Conservation (phyloP, 2,113 vertebrate genomes). For the Oncorhynchus keta region DNA sequence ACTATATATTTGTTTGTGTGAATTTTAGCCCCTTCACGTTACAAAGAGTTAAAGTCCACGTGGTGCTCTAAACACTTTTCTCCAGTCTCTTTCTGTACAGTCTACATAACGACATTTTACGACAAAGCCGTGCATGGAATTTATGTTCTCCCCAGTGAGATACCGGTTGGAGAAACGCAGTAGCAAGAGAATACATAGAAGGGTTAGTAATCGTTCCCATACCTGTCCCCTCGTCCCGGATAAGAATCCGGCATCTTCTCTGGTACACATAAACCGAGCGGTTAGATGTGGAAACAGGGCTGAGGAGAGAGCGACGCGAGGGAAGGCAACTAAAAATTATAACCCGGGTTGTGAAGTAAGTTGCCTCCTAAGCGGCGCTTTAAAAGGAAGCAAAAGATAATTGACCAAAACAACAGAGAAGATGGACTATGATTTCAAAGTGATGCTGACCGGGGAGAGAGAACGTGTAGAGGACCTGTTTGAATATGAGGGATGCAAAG, state of each 20-base stretch:
- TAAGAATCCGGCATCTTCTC: slow-evolving; percentile 26
- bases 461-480: slow-evolving; percentile 97
- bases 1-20: neutral
- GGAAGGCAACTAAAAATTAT: slow-evolving; percentile 63
- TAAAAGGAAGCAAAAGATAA: slow-evolving; percentile 55
- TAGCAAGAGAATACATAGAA: slow-evolving; percentile 54
- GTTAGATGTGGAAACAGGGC: slow-evolving; percentile 66
- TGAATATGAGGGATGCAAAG: slow-evolving; percentile 99
- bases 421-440: slow-evolving; percentile 99
- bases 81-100: neutral
- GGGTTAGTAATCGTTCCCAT: slow-evolving; percentile 20
- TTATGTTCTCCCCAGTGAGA: slow-evolving; percentile 70
- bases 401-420: slow-evolving; percentile 64
- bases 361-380: slow-evolving; percentile 75
- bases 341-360: slow-evolving; percentile 52
- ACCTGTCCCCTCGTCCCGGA: slow-evolving; percentile 8
- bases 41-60: slow-evolving; percentile 60
- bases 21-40: neutral
- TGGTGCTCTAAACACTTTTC: slow-evolving; percentile 49
- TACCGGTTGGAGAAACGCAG: slow-evolving; percentile 78
- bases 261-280: slow-evolving; percentile 3
- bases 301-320: slow-evolving; percentile 63
- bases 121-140: slow-evolving; percentile 70
- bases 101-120: slow-evolving; percentile 68
- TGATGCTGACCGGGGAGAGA: slow-evolving; percentile 95